Conservation (phyloP, 2,888 invertebrate genomes). For the Acleris cristana region DNA sequence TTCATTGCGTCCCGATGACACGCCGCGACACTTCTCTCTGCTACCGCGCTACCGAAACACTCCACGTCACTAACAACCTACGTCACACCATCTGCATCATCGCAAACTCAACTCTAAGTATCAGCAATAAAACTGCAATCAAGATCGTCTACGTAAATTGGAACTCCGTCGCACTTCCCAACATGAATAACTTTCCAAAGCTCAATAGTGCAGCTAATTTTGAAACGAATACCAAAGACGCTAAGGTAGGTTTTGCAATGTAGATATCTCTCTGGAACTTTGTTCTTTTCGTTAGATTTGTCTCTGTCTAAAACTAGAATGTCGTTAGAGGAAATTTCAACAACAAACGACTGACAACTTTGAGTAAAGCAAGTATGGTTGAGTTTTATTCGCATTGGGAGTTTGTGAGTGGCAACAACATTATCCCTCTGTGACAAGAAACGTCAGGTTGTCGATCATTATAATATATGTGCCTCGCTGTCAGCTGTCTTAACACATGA, state of each 20-base stretch:
- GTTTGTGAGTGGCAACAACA: slow-evolving; percentile 74
- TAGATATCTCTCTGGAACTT: slow-evolving; percentile 61
- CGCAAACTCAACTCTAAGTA: slow-evolving; percentile 45
- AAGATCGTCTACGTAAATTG: slow-evolving; percentile 34
- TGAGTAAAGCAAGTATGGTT: slow-evolving; percentile 41
- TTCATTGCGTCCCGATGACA: slow-evolving; percentile 83
- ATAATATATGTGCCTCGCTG: slow-evolving; percentile 82
- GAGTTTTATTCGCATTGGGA: slow-evolving; percentile 41
- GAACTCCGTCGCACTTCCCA: slow-evolving; percentile 65
- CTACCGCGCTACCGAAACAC: slow-evolving; percentile 72
- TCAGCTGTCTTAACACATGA: slow-evolving; percentile 82
- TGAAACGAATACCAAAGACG: slow-evolving; percentile 50
- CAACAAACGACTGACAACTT: slow-evolving; percentile 44
- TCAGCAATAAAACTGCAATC: slow-evolving; percentile 40
- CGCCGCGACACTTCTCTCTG: slow-evolving; percentile 80
- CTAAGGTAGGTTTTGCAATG: slow-evolving; percentile 61
- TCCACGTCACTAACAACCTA: slow-evolving; percentile 55
- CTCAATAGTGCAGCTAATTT: slow-evolving; percentile 52
- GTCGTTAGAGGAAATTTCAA: slow-evolving; percentile 47
- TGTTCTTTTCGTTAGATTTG: slow-evolving; percentile 78
- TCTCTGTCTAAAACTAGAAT: slow-evolving; percentile 56
- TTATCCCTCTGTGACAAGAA: slow-evolving; percentile 81
- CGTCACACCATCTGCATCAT: slow-evolving; percentile 43
- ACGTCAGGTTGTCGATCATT: slow-evolving; percentile 83
- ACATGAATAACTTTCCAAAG: slow-evolving; percentile 63